These are phyloP conservation scores for Litoditis marina DNA, from an alignment of 2,888 invertebrate species.

Conservation along the genomic window DNA sequence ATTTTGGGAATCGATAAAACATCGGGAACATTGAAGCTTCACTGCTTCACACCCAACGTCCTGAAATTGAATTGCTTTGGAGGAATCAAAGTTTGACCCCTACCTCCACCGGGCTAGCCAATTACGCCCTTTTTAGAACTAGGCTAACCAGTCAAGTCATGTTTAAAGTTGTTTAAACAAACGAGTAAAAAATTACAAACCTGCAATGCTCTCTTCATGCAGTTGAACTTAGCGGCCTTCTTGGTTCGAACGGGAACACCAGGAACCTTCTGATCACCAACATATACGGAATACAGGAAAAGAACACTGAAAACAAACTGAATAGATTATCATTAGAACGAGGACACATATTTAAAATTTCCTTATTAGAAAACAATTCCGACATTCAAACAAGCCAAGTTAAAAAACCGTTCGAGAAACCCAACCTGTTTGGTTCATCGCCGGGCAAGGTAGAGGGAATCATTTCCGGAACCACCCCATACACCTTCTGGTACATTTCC, in stretches of 20 bases:
- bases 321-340: too few relatives aligned
- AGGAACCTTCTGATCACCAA: not conserved
- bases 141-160: too few relatives aligned
- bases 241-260: not conserved
- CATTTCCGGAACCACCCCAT: not conserved
- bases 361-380: not conserved
- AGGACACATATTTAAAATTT: not conserved
- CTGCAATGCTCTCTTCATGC: slow-evolving; percentile 5
- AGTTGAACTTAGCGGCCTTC: slow-evolving; percentile 17
- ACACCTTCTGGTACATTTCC: slow-evolving; percentile 9
- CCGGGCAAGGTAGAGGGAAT: not conserved
- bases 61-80: too few relatives aligned
- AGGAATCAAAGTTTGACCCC: too few relatives aligned
- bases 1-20: not conserved
- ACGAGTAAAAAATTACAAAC: too few relatives aligned
- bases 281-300: not conserved
- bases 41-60: too few relatives aligned
- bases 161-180: too few relatives aligned
- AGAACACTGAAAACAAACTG: not conserved
- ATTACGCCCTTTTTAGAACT: too few relatives aligned
- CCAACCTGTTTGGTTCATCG: not conserved
- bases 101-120: too few relatives aligned
- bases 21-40: too few relatives aligned
- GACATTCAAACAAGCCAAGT: not conserved
- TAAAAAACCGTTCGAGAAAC: too few relatives aligned